phyloP scores from a whole-genome alignment of 2,113 vertebrate species.

The Octodon degus region DNA sequence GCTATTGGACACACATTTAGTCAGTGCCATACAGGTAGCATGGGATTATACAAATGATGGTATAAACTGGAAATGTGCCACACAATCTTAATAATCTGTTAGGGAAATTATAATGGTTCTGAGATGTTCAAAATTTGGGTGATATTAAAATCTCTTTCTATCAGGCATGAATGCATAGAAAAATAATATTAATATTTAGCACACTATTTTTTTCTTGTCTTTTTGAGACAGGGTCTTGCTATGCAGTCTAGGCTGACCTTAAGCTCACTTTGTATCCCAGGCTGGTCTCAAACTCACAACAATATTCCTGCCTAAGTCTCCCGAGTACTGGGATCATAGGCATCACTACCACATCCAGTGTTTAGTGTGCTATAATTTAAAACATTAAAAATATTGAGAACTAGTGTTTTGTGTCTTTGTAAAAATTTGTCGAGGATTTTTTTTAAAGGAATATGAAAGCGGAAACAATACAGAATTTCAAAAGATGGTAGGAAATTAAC shows the following conservation, averaged over 20 bases:
- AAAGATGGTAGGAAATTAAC: too few species aligned
- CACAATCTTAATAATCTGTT: background rate
- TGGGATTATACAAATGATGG: background rate
- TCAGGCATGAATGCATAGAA: background rate
- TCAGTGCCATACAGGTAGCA: background rate
- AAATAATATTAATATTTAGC: background rate
- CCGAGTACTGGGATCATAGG: too few species aligned
- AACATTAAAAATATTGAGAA: background rate
- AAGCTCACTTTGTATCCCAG: too few species aligned
- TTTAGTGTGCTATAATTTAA: background rate
- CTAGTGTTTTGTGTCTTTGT: background rate
- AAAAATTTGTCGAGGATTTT: background rate
- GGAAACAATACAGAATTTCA: too few species aligned
- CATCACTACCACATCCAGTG: too few species aligned
- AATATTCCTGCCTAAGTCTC: too few species aligned
- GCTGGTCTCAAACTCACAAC: too few species aligned
- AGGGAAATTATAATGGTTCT: background rate
- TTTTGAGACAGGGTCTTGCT: too few species aligned
- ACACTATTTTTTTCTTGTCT: background rate
- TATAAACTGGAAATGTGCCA: background rate
- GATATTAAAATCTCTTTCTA: background rate
- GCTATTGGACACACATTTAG: background rate
- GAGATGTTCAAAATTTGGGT: background rate
- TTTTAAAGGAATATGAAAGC: background rate
- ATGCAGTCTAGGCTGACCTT: too few species aligned